Evolutionary conservation across 2,113 vertebrate genomes (phyloP), one percentile per base, ranked within the genome.

Genomic region (Typhlomys cinereus): DNA sequence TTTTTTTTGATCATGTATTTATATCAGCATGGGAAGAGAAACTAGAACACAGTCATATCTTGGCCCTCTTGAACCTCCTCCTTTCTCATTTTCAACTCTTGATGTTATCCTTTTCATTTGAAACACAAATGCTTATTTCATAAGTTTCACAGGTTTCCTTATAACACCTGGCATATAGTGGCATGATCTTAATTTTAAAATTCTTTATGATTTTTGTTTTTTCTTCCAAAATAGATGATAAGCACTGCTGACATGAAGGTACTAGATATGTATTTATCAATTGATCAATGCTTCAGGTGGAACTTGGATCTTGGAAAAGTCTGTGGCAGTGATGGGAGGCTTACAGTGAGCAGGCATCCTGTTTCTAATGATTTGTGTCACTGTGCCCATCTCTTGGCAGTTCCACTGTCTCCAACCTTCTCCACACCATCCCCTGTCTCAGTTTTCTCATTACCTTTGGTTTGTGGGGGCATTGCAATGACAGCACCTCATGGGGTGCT

Each of bases 401-500:
- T 61, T 83, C 41, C 39, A 13, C 54, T 39, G 20, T 89, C 27
- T 36, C 46, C 36, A 41, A 21, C 17, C 29, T 48, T 44, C 52
- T 31, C 34, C 8, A n/a, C 18, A 13, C 8, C 7, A 20, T 54
- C 57, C 93, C 39, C 50, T 88, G 48, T 69, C 39, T 81, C 50
- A 1, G 41, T 64, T 34, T 64, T 2, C 0, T 62, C 23, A 5
- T 50, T 1, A 61, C 41, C 74, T n/a, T 81, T 93, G 1, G 0
- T 39, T 88, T 95, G 57, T 0, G 0, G 64, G 54, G 29, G 4
- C 75, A 83, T 31, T 54, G 50, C n/a, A 39, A 34, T 85, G 69
- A 86, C 91, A 94, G 66, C 31, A 54, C 67, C 39, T 31, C n/a
- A 48, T 66, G 70, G 54, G 88, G 93, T 75, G 46, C 46, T 94